A percentile compares a stretch with the other conserved stretches of the same genome.
These are phyloP conservation scores for Mormoops blainvillei DNA, from an alignment of 2,113 vertebrate genomes.

Conservation along the genomic window DNA sequence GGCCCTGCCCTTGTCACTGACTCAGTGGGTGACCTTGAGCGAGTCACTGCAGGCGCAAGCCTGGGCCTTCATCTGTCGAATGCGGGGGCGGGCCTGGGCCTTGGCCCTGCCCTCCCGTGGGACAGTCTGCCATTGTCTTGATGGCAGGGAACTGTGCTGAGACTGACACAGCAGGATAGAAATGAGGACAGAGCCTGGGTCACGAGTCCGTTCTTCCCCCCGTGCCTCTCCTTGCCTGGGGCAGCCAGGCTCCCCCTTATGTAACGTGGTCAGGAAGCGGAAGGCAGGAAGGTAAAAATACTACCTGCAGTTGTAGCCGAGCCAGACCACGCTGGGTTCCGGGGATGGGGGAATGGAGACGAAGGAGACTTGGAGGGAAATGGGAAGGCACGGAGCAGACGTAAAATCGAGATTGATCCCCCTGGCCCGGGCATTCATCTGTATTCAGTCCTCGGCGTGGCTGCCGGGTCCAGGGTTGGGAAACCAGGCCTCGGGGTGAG, in stretches of 20 bases:
- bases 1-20: neutral
- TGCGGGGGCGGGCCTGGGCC: too few relatives aligned
- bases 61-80: neutral
- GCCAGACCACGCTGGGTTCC: neutral
- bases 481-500: conserved; percentile 29
- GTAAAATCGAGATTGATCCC: conserved; percentile 68
- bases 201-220: neutral
- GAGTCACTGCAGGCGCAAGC: neutral
- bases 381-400: conserved; percentile 41
- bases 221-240: neutral
- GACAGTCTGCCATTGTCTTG: neutral
- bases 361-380: conserved; percentile 21
- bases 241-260: conserved; percentile 41
- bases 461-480: neutral
- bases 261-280: conserved; percentile 27
- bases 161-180: neutral
- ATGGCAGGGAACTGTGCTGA: neutral
- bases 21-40: neutral
- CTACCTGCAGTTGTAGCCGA: neutral
- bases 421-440: conserved; percentile 56
- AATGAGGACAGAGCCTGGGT: neutral
- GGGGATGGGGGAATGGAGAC: conserved; percentile 47
- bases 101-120: neutral
- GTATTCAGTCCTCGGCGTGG: conserved; percentile 47
- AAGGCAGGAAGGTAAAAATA: conserved; percentile 57